phyloP scores from a whole-genome alignment of 2,888 invertebrate genomes.

The Lithophane leautieri region DNA sequence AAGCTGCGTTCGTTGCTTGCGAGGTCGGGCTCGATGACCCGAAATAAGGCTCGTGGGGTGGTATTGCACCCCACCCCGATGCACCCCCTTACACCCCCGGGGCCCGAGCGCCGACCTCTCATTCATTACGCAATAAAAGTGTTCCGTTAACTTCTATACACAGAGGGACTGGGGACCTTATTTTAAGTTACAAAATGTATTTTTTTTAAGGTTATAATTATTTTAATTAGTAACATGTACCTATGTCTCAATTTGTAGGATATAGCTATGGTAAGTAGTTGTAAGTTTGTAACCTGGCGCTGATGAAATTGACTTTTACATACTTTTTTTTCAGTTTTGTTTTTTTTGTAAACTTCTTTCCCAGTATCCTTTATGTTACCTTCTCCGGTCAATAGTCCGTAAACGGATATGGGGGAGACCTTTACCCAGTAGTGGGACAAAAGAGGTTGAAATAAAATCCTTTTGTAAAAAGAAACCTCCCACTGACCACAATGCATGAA shows the following conservation, averaged over 20 bases:
- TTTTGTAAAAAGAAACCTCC: neutral
- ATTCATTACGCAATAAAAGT: conserved; percentile 90
- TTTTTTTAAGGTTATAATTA: conserved; percentile 46
- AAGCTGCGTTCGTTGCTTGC: conserved; percentile 82
- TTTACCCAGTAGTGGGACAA: neutral
- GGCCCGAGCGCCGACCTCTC: conserved; percentile 87
- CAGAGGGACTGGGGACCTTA: conserved; percentile 63
- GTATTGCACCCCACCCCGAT: conserved; percentile 79
- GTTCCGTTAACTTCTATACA: conserved; percentile 80
- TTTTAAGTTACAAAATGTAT: conserved; percentile 49
- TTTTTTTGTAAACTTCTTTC: neutral
- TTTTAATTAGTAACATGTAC: conserved; percentile 26
- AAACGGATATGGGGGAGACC: neutral
- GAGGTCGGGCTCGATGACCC: conserved; percentile 89
- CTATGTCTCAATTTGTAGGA: neutral
- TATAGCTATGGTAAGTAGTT: neutral
- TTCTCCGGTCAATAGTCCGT: neutral
- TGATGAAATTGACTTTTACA: neutral
- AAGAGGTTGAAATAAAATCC: neutral
- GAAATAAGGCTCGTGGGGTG: conserved; percentile 87
- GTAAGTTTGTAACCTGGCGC: neutral
- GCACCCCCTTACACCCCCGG: conserved; percentile 68
- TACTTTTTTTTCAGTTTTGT: neutral
- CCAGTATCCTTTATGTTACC: no score
- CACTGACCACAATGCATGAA: neutral